These are phyloP conservation scores for Lycorma delicatula DNA, from an alignment of 1,140 invertebrate species.

Conservation along the genomic window DNA sequence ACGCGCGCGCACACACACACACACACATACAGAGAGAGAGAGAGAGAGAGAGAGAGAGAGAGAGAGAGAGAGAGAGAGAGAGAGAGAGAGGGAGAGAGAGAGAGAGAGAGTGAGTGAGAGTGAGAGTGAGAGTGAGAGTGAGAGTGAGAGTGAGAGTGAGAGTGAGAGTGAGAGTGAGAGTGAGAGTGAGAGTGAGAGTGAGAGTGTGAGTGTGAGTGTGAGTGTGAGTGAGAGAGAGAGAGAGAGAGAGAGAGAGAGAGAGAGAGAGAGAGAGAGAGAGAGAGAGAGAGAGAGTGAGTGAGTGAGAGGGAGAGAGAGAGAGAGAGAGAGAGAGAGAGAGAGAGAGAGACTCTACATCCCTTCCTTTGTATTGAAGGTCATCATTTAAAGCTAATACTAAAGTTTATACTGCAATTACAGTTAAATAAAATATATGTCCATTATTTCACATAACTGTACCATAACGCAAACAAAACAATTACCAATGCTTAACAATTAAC, in stretches of 20 bases:
- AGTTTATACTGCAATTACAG: too few relatives aligned
- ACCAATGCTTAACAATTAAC: too few relatives aligned
- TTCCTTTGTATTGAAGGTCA: too few relatives aligned
- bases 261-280: too few relatives aligned
- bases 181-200: background rate
- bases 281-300: background rate
- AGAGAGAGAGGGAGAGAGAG: background rate
- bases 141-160: background rate
- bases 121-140: background rate
- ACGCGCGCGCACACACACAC: background rate
- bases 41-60: background rate
- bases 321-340: too few relatives aligned
- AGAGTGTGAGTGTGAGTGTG: background rate
- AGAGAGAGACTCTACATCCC: too few relatives aligned
- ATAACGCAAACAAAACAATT: too few relatives aligned
- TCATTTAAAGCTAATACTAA: too few relatives aligned
- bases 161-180: background rate
- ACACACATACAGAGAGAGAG: background rate
- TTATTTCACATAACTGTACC: too few relatives aligned
- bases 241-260: too few relatives aligned
- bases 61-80: background rate
- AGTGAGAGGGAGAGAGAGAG: background rate
- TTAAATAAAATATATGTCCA: too few relatives aligned
- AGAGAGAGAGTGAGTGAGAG: background rate
- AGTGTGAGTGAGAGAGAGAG: background rate